These are phyloP conservation scores for Acridotheres tristis DNA, from an alignment of 2,797 vertebrate genomes.

Conservation along the genomic window DNA sequence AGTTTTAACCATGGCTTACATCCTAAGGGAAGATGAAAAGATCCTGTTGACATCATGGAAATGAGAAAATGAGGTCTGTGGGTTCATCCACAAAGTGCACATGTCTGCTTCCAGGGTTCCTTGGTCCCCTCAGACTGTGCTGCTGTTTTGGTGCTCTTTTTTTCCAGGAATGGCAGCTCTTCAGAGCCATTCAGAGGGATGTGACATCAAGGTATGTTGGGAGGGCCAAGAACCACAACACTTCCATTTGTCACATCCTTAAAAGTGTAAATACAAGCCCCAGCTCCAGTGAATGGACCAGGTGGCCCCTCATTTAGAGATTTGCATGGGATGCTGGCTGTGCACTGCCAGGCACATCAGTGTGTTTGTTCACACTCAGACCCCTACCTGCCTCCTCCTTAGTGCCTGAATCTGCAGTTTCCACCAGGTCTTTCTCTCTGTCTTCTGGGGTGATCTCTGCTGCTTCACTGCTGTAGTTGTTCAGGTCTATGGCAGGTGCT, in stretches of 20 bases:
- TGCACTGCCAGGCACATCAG: background rate
- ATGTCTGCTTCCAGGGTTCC: background rate
- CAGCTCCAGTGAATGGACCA: background rate
- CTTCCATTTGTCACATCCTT: background rate
- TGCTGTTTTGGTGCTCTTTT: background rate
- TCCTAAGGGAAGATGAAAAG: background rate
- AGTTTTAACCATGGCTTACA: background rate
- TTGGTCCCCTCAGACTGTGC: background rate
- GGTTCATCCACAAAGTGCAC: background rate
- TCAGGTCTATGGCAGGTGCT: slow-evolving; percentile 9
- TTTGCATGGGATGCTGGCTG: background rate
- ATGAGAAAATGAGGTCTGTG: background rate
- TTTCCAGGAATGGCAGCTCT: background rate
- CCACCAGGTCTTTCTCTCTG: rapidly evolving
- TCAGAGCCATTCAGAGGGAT: background rate
- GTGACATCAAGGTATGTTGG: background rate
- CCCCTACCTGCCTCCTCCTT: slow-evolving; percentile 34
- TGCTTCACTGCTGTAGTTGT: background rate
- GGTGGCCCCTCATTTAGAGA: background rate
- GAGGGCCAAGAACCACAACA: background rate
- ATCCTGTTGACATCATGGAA: background rate
- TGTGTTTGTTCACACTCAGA: background rate
- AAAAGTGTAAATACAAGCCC: background rate
- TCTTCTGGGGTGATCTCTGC: background rate
- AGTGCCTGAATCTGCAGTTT: background rate